These are phyloP conservation scores for Chauna torquata DNA, from an alignment of 2,113 vertebrate genomes.

Conservation along the genomic window DNA sequence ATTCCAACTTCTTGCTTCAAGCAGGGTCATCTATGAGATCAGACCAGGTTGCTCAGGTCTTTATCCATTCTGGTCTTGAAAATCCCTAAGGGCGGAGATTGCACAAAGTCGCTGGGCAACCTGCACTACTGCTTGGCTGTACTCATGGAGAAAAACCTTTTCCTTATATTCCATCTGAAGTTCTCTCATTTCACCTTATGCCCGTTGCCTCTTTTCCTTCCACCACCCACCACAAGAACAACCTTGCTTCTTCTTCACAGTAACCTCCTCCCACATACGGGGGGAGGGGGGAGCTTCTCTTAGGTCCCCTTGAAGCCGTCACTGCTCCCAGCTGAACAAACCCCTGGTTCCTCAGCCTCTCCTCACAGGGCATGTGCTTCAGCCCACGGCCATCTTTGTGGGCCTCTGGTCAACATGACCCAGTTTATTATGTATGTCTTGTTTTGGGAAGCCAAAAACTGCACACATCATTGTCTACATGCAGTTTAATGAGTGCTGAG, in stretches of 20 bases:
- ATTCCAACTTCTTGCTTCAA: not conserved
- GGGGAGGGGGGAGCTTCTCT: fast-evolving
- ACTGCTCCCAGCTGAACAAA: not conserved
- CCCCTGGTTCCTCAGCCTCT: not conserved
- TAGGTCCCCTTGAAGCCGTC: not conserved
- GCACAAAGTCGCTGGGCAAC: not conserved
- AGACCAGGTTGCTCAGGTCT: not conserved
- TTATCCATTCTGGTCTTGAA: not conserved
- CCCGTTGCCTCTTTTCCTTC: not conserved
- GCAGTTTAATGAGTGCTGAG: not conserved
- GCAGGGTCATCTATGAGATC: not conserved
- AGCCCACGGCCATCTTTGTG: not conserved
- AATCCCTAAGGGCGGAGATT: not conserved
- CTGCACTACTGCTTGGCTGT: not conserved
- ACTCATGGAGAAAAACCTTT: not conserved
- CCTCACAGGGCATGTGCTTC: not conserved
- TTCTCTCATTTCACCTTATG: not conserved
- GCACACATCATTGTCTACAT: fast-evolving
- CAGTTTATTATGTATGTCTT: not conserved
- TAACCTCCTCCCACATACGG: not conserved
- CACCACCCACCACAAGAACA: not conserved
- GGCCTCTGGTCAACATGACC: not conserved
- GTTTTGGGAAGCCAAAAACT: not conserved
- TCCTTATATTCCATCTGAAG: not conserved
- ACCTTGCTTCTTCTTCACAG: not conserved